Evolutionary conservation across 2,888 invertebrate genomes (phyloP).

Genomic region (Baccha elongata): DNA sequence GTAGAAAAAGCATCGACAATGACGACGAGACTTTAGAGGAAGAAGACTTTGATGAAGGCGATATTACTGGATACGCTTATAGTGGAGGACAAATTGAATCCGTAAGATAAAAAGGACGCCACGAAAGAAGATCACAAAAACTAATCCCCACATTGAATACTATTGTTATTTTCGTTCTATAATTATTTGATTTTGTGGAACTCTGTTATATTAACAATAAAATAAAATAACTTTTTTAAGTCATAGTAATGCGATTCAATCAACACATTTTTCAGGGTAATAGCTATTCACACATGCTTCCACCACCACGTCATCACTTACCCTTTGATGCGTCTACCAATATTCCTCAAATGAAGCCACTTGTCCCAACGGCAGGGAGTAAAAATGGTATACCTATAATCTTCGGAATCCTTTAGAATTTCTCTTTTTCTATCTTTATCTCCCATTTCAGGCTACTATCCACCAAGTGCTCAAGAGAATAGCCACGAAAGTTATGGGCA

Average conservation of each 20-base stretch:
- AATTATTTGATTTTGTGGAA: no score
- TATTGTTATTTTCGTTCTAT: no score
- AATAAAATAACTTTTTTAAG: no score
- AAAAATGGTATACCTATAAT: conserved; percentile 70
- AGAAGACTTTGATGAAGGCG: conserved; percentile 86
- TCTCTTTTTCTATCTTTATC: background rate
- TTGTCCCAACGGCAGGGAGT: conserved; percentile 57
- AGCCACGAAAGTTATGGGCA: conserved; percentile 68
- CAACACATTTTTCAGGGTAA: conserved; percentile 19
- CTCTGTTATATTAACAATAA: no score
- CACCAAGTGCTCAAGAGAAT: conserved; percentile 75
- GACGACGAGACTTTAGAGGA: conserved; percentile 79
- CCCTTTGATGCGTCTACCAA: conserved; percentile 57
- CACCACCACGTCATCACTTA: conserved; percentile 55
- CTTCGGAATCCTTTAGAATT: background rate
- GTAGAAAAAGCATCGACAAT: conserved; percentile 57
- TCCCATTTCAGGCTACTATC: conserved; percentile 56
- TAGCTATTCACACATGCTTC: conserved; percentile 25
- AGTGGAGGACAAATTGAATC: conserved; percentile 61
- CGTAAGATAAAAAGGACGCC: conserved; percentile 47
- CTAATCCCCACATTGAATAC: no score
- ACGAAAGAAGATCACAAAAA: no score
- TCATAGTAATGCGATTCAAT: no score
- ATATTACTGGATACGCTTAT: conserved; percentile 83
- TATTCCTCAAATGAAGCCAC: conserved; percentile 17